Conservation (phyloP, 2,888 invertebrate genomes). For the Syrista parreyssii region DNA sequence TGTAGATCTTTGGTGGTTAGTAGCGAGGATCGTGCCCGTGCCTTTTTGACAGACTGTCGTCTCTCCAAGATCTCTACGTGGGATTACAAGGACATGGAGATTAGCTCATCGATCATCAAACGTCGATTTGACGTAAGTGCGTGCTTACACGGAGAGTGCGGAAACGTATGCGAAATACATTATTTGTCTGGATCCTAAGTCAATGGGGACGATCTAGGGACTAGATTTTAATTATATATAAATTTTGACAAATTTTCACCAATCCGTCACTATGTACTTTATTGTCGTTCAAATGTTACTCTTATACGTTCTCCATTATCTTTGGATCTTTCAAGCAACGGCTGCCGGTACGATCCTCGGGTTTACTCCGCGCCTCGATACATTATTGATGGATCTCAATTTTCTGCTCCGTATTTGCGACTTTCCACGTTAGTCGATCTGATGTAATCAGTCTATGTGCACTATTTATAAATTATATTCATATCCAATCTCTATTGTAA, state of each 20-base stretch:
- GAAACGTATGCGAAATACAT: neutral
- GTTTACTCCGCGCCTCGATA: neutral
- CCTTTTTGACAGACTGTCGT: neutral
- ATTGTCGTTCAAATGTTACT: neutral
- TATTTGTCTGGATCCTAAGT: neutral
- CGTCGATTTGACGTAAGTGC: neutral
- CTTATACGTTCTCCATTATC: neutral
- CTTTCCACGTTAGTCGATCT: constrained; percentile 34
- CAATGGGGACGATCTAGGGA: neutral
- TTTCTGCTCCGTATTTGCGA: constrained; percentile 11
- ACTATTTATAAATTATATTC: constrained; percentile 51
- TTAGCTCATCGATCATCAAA: neutral
- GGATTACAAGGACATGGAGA: neutral
- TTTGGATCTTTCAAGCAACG: neutral
- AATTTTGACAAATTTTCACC: neutral
- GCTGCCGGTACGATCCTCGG: neutral
- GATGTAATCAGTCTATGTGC: constrained; percentile 50
- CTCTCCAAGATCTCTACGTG: neutral
- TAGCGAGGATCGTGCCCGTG: neutral
- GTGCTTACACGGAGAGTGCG: neutral
- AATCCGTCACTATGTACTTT: neutral
- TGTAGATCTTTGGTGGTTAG: neutral
- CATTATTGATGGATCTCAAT: constrained; percentile 13
- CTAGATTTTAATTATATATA: too few relatives aligned
- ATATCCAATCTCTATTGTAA: constrained; percentile 50